These are phyloP conservation scores for Drosophila nigritarsus DNA, from an alignment of 2,888 invertebrate species.

Conservation along the genomic window DNA sequence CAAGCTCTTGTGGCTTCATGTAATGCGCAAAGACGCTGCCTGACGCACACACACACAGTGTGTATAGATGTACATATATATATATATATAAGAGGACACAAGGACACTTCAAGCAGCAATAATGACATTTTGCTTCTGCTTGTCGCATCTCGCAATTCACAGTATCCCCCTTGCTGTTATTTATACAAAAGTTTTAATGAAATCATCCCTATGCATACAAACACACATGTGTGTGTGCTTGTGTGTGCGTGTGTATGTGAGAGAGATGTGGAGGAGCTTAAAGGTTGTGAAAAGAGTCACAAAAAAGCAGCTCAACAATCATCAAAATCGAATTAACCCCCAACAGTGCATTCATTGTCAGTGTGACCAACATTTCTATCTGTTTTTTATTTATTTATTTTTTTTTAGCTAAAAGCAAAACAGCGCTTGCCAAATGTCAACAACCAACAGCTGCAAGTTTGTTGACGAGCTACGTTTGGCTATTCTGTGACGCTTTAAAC, in stretches of 20 bases:
- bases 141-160: slow-evolving; percentile 26
- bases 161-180: slow-evolving; percentile 41
- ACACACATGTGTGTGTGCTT: not conserved
- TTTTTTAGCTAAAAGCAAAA: not conserved
- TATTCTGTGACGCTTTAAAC: not conserved
- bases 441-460: not conserved
- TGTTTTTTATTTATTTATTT: not conserved
- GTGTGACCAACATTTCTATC: slow-evolving; percentile 11
- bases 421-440: slow-evolving; percentile 21
- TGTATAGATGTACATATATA: not conserved
- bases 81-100: slow-evolving; percentile 12
- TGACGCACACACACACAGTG: not conserved
- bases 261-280: not conserved
- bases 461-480: not conserved
- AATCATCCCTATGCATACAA: slow-evolving; percentile 42
- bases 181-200: slow-evolving; percentile 69
- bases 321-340: slow-evolving; percentile 41
- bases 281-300: slow-evolving; percentile 4
- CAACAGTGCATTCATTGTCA: slow-evolving; percentile 26
- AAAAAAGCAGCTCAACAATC: slow-evolving; percentile 34
- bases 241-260: not conserved
- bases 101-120: slow-evolving; percentile 61
- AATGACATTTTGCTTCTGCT: slow-evolving; percentile 58
- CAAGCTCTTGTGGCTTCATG: slow-evolving; percentile 40
- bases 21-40: slow-evolving; percentile 49